Evolutionary conservation across 2,888 invertebrate genomes (phyloP).

Genomic region (Orthonychiurus folsomi): DNA sequence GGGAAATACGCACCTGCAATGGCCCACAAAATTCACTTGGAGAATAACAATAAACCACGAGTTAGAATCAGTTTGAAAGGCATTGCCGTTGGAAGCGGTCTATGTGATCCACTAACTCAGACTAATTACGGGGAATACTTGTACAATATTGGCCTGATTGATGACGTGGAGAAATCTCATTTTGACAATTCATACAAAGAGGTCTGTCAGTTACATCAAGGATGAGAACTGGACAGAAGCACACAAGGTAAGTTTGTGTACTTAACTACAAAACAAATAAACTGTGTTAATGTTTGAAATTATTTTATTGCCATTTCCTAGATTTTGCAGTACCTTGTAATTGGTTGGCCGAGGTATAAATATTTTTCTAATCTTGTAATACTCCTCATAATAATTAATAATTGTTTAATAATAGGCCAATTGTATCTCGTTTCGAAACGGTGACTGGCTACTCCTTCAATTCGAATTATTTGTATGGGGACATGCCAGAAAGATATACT

Average conservation of each 20-base stretch:
- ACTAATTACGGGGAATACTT: conserved; percentile 67
- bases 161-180: conserved; percentile 45
- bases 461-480: conserved; percentile 60
- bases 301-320: conserved; percentile 24
- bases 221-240: conserved; percentile 58
- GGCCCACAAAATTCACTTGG: conserved; percentile 41
- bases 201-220: conserved; percentile 55
- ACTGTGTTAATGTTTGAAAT: no score
- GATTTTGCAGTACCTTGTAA: conserved; percentile 58
- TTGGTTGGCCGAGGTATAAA: conserved; percentile 60
- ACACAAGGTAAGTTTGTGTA: conserved; percentile 49
- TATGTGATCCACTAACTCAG: conserved; percentile 69
- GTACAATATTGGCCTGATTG: conserved; percentile 65
- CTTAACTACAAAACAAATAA: neutral
- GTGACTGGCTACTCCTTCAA: conserved; percentile 66
- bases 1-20: conserved; percentile 49
- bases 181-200: conserved; percentile 52
- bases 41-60: conserved; percentile 29
- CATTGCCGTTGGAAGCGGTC: conserved; percentile 61
- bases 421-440: conserved; percentile 57
- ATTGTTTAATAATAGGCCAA: no score
- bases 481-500: conserved; percentile 47
- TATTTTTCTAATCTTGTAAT: no score
- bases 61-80: conserved; percentile 40
- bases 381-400: no score